These are phyloP conservation scores for Meandrina meandrites DNA, from an alignment of 92 coral and sea anemone species.

Conservation along the genomic window DNA sequence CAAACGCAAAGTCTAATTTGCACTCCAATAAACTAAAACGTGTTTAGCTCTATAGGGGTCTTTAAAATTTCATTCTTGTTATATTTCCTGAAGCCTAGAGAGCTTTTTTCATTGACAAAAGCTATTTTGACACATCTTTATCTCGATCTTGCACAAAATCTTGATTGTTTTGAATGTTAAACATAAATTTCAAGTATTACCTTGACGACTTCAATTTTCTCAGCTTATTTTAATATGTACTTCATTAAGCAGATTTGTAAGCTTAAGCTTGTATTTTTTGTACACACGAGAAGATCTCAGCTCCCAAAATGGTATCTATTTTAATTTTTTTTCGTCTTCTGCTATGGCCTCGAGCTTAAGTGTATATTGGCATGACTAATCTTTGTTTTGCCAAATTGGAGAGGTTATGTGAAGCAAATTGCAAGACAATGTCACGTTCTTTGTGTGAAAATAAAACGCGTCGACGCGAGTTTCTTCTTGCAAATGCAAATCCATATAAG, in stretches of 20 bases:
- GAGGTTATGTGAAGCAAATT: constrained; percentile 10
- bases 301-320: not conserved
- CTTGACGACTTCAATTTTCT: constrained; percentile 2
- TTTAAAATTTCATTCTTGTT: not conserved
- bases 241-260: not conserved
- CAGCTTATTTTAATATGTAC: not conserved
- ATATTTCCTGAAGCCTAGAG: not conserved
- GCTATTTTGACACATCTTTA: constrained; percentile 1
- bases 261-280: not conserved
- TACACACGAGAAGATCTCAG: not conserved
- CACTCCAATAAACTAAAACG: not conserved
- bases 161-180: constrained; percentile 3
- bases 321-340: not conserved
- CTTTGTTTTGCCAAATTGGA: not conserved
- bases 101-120: not conserved
- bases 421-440: constrained; percentile 21
- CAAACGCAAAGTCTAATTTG: not conserved
- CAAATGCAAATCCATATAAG: not conserved
- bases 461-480: not conserved
- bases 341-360: not conserved
- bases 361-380: not conserved
- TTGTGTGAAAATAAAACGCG: not conserved
- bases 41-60: not conserved
- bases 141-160: constrained; percentile 15
- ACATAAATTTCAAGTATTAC: not conserved